Evolutionary conservation across 2,113 vertebrate species (phyloP), one percentile per base, ranked within the genome.

Genomic region (Pimephales promelas): DNA sequence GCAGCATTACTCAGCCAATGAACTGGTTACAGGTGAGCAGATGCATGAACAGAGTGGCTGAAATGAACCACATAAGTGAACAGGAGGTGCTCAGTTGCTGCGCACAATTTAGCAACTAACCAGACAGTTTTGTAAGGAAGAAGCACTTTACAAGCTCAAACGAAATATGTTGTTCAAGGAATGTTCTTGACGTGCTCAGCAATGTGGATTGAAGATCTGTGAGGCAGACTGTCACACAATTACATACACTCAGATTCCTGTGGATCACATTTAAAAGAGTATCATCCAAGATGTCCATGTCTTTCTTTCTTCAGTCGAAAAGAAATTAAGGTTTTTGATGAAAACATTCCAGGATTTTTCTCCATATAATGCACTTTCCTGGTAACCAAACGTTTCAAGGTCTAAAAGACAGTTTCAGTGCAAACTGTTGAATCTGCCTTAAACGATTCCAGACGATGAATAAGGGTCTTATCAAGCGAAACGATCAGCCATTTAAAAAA

Each of bases 201-300:
- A 34, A 31, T 4, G 18, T 8, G 7, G 14, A 66, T 36, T 66
- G 59, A 62, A 64, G 2, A 64, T 62, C 79, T 36, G 8, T 24
- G 76, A 74, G 54, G 78, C 78, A 87, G 74, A 88, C 61, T 84
- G 71, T 26, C 66, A 75, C 66, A 75, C 79, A 86, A 87, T 81
- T 79, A 86, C 68, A 57, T 82, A 85, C 66, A 45, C 64, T 72
- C 68, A 83, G 31, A 86, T 86, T 77, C 83, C 74, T 49, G 49
- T 11, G 66, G 83, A 90, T 85, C 82, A 80, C 71, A 86, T 87
- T 84, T n/a, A n/a, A n/a, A n/a, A n/a, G n/a, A n/a, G n/a, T n/a
- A n/a, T n/a, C n/a, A n/a, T n/a, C n/a, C n/a, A n/a, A n/a, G n/a
- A n/a, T n/a, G n/a, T n/a, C n/a, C n/a, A n/a, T n/a, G n/a, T n/a